Evolutionary conservation across 2,113 vertebrate genomes (phyloP), one percentile per base, ranked within the genome.

Genomic region (Aphelocoma coerulescens): DNA sequence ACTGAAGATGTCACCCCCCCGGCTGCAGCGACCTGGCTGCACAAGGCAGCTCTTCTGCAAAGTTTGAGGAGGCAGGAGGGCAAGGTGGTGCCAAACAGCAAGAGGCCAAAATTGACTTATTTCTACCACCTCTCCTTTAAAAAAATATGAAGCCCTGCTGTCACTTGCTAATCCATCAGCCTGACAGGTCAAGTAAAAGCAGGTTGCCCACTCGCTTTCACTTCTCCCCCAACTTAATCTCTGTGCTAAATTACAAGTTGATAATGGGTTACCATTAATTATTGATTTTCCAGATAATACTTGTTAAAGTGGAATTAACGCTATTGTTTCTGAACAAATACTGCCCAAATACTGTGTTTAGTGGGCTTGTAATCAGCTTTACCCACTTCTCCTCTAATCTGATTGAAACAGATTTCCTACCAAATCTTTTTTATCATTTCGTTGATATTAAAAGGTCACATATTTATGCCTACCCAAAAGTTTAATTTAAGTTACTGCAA

Each of bases 291-390:
- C 85, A 93, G 97, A 96, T 97, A 97, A 97, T 97, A 97, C 95
- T 95, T 98, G 97, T 98, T 98, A 97, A 97, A 97, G 97, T 95
- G 95, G 97, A 98, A 98, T 97, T 98, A 98, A 98, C 92, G 89
- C 97, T 97, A 98, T 97, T 98, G 97, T 98, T 98, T 97, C 93
- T 97, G 96, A 97, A 97, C 94, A 98, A 98, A 97, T 97, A 96
- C 97, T 95, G 96, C 95, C 97, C 97, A 98, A 98, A 98, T 95
- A 96, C 96, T 97, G 96, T 98, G 97, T 98, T 98, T 98, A 97
- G 98, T 92, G 97, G 91, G 97, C 97, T 97, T 98, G 97, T 98
- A 99, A 99, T 98, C 98, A 99, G 98, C 98, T 99, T 98, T 98
- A 97, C 98, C 98, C 97, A 98, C 97, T 98, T 98, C 97, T 97